A percentile compares a stretch with the other conserved stretches of the same genome.
phyloP scores from a whole-genome alignment of 2,888 invertebrate species.

The Drosophila hamatofila region DNA sequence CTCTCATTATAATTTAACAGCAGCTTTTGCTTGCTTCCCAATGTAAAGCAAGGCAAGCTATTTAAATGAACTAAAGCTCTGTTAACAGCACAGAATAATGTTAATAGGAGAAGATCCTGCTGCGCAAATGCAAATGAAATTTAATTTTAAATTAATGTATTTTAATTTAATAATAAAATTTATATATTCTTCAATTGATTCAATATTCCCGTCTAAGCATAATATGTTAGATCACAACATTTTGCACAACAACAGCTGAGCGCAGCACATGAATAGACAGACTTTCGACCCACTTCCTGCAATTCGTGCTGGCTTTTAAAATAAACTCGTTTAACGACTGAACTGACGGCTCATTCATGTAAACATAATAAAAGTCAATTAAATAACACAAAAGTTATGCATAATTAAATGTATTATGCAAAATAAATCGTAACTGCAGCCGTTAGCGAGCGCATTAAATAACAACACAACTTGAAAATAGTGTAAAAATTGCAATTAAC shows the following conservation, averaged over 20 bases:
- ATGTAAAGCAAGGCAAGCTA: not conserved
- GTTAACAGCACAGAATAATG: not conserved
- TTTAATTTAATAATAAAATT: not conserved
- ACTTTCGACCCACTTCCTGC: slow-evolving; percentile 31
- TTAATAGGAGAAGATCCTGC: not conserved
- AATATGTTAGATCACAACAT: slow-evolving; percentile 39
- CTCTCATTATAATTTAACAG: not conserved
- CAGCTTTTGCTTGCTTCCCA: not conserved
- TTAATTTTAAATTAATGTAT: not conserved
- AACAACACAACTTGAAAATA: slow-evolving; percentile 19
- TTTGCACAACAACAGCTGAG: slow-evolving; percentile 3
- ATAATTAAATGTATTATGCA: slow-evolving; percentile 54
- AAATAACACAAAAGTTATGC: slow-evolving; percentile 46
- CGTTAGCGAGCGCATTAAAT: slow-evolving; percentile 25
- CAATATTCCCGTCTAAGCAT: not conserved
- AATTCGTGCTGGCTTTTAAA: slow-evolving; percentile 11
- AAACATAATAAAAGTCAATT: slow-evolving; percentile 47
- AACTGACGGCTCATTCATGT: slow-evolving; percentile 30
- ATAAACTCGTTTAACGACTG: slow-evolving; percentile 48
- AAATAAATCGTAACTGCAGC: slow-evolving; percentile 29
- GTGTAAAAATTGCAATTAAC: slow-evolving; percentile 14
- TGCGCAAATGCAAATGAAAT: not conserved
- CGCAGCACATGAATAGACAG: not conserved
- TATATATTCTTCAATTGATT: not conserved
- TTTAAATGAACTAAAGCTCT: fast-evolving